A percentile compares a stretch with the other conserved stretches of the same genome.
phyloP scores from a whole-genome alignment of 2,113 vertebrate genomes.

The Zosterops japonicus region DNA sequence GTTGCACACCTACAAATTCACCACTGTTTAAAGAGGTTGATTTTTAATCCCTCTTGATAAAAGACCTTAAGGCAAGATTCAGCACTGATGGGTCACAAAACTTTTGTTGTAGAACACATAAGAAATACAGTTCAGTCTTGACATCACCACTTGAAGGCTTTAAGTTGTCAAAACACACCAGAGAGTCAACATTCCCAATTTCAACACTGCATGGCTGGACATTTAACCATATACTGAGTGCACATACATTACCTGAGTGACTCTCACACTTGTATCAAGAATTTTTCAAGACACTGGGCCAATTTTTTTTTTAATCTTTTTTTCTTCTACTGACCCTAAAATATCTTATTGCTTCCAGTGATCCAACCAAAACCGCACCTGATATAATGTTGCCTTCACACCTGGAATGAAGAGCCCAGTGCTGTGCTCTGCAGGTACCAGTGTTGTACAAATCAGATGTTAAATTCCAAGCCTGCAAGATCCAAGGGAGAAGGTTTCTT shows the following conservation, averaged over 20 bases:
- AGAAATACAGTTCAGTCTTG: neutral
- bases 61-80: neutral
- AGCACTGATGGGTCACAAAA: neutral
- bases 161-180: neutral
- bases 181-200: neutral
- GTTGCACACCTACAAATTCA: neutral
- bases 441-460: neutral
- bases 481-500: neutral
- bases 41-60: neutral
- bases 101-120: neutral
- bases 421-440: neutral
- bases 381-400: neutral
- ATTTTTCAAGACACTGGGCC: neutral
- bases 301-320: neutral
- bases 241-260: neutral
- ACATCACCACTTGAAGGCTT: neutral
- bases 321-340: neutral
- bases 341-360: neutral
- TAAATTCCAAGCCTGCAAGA: neutral
- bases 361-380: neutral
- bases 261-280: neutral
- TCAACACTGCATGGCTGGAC: neutral
- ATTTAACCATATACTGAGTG: neutral
- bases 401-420: neutral
- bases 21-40: neutral